Evolutionary conservation across 2,888 invertebrate species (phyloP), one percentile per base, ranked within the genome.

Genomic region (Pherbina coryleti): DNA sequence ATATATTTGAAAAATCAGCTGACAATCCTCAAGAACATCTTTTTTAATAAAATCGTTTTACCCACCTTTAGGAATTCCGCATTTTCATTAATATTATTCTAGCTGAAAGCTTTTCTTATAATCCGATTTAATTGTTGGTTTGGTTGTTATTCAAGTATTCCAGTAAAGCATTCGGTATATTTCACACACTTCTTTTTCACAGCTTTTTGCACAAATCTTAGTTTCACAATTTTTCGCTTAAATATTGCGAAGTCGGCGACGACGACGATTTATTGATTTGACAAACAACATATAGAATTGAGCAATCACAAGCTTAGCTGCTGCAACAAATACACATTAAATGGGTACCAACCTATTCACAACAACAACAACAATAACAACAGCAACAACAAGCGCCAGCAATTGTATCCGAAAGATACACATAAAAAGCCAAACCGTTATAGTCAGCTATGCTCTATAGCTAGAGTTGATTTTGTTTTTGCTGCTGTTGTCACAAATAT

Each of bases 231-330:
- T 14, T 69, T 22, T 67, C n/a, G 44, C 44, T 44, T 11, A 44
- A 44, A 44, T 11, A 44, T 44, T 44, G 44, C 44, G 3, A 44
- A 5, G 22, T 14, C 19, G 22, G 14, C 8, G n/a, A 8, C 31
- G 71, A 49, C 81, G 79, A 79, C 80, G 75, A 75, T 83, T 82
- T 78, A 82, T 83, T 83, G 82, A 83, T 83, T 83, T 83, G 83
- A 80, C 83, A 81, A 83, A 81, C 51, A 79, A 78, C 78, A 81
- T 77, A 81, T 67, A 66, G 28, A 67, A 31, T 77, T 76, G 74
- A 79, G 71, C 70, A 72, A 60, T 72, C 44, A 51, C 28, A 69
- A 69, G 69, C 25, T 49, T 28, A 19, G 72, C 72, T 44, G 55
- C 57, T 37, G 60, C 44, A 44, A 25, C 53, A 55, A 73, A 55